Evolutionary conservation across 2,888 invertebrate species (phyloP).

Genomic region (Cryptophagus acutangulus): DNA sequence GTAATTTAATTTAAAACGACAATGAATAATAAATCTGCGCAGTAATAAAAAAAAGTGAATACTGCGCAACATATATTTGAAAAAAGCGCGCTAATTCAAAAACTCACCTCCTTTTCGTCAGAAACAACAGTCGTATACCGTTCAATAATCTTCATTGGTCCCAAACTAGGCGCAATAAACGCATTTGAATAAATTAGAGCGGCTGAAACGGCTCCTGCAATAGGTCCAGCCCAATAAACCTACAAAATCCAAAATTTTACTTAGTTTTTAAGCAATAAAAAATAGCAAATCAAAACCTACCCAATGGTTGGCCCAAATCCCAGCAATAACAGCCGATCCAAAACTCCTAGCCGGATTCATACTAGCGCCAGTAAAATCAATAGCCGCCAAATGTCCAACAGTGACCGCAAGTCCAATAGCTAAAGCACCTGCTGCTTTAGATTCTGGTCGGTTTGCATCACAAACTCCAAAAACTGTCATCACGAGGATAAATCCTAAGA

Average conservation of each 20-base stretch:
- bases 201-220: constrained; percentile 73
- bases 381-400: constrained; percentile 77
- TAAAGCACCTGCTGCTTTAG: constrained; percentile 75
- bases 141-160: constrained; percentile 46
- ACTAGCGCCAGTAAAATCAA: constrained; percentile 80
- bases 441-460: constrained; percentile 73
- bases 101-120: constrained; percentile 65
- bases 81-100: background rate
- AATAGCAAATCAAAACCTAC: constrained; percentile 48
- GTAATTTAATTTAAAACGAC: too few species aligned
- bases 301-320: constrained; percentile 77
- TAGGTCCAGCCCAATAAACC: constrained; percentile 88
- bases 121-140: constrained; percentile 54
- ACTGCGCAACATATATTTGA: background rate
- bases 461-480: constrained; percentile 87
- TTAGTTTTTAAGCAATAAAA: constrained; percentile 1
- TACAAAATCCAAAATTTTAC: too few species aligned
- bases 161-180: constrained; percentile 51
- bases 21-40: too few species aligned
- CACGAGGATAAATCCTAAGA: constrained; percentile 75
- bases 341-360: constrained; percentile 92
- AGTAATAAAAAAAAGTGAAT: too few species aligned
- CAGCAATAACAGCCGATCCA: constrained; percentile 77
- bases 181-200: constrained; percentile 70
- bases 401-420: constrained; percentile 85